A percentile compares a stretch with the other conserved stretches of the same genome.
These are phyloP conservation scores for Drosophila putrida DNA, from an alignment of 2,888 invertebrate species.

Conservation along the genomic window DNA sequence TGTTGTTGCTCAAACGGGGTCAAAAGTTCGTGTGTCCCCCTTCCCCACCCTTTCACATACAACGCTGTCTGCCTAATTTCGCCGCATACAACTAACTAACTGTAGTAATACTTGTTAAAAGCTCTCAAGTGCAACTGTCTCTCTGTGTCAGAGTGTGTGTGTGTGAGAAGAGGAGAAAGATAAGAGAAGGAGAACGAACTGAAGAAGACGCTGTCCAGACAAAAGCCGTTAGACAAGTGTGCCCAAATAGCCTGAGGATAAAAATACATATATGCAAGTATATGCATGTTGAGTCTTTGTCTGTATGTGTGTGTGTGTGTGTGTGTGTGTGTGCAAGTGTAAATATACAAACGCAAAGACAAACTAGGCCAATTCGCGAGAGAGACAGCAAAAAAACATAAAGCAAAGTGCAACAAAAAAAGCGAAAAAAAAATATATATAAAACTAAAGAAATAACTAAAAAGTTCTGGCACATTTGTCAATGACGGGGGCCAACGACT, in stretches of 20 bases:
- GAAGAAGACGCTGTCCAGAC: conserved; percentile 55
- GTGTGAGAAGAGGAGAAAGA: not conserved
- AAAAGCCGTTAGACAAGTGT: conserved; percentile 61
- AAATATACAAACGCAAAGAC: conserved; percentile 52
- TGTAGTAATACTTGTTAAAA: conserved; percentile 60
- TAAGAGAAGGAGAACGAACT: conserved; percentile 1
- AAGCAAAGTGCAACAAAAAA: conserved; percentile 47
- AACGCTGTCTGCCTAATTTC: conserved; percentile 57
- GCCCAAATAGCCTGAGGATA: conserved; percentile 57
- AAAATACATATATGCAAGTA: conserved; percentile 5
- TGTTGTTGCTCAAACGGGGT: conserved; percentile 80
- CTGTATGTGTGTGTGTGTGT: conserved; percentile 10
- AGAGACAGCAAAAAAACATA: conserved; percentile 40
- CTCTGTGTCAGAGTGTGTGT: conserved; percentile 14
- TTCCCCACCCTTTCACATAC: not conserved
- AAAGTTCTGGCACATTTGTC: conserved; percentile 69
- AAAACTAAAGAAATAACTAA: conserved; percentile 46
- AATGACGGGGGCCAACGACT: conserved; percentile 72
- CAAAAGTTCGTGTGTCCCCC: conserved; percentile 81
- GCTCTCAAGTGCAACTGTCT: conserved; percentile 63
- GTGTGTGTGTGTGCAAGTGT: conserved; percentile 38
- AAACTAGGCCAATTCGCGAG: conserved; percentile 76
- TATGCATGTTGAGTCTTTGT: not conserved
- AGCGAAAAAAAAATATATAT: conserved; percentile 36
- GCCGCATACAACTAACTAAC: conserved; percentile 62